Base-by-base conservation (phyloP, 1,140 invertebrate genomes). In the Megalonaias nervosa region DNA sequence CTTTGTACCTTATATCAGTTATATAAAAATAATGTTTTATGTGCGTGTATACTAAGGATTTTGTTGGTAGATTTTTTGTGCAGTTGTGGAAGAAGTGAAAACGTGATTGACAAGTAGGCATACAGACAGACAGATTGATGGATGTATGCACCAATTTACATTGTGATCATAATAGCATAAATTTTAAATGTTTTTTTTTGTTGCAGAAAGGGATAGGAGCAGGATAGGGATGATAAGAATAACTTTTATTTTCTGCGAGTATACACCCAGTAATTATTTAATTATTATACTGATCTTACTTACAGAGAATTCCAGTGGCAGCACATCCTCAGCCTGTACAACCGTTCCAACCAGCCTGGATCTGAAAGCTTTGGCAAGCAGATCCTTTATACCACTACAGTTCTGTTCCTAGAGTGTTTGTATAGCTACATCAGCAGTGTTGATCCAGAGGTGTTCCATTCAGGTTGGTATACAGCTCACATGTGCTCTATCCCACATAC, bases 401-500 rank as follows among this genome's bases (percentile, higher is more conserved):
- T 94, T 56, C 92, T 95, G 82, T 94, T 95, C 75, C 89, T 95
- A 17, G 92, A 94, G 85, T 94, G 94, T 74, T 88, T 95, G 6
- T 93, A 94, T 91, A 94, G 94, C 82, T 95, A 95, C 81, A 93
- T 90, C 64, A 80, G 84, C 56, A 90, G 90, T 84, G 85, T 92
- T 16, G 88, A 91, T 67, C 89, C 92, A 12, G 87, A 89, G 56
- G 80, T 82, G 59, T 88, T 86, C 65, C 77, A 81, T 23, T 60
- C 79, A 74, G 83, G 84, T 84, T 70, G 68, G 74, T 38, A 12
- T n/a, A 38, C 26, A 48, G 66, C 21, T n/a, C 23, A 48, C 38
- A 38, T 38, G 38, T 38, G 38, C 6, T 38, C 5, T 38, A 38
- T 38, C 38, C 38, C 38, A 38, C 38, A 48, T 48, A 48, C 38